phyloP scores from a whole-genome alignment of 2,888 invertebrate genomes.

The Acronicta aceris region DNA sequence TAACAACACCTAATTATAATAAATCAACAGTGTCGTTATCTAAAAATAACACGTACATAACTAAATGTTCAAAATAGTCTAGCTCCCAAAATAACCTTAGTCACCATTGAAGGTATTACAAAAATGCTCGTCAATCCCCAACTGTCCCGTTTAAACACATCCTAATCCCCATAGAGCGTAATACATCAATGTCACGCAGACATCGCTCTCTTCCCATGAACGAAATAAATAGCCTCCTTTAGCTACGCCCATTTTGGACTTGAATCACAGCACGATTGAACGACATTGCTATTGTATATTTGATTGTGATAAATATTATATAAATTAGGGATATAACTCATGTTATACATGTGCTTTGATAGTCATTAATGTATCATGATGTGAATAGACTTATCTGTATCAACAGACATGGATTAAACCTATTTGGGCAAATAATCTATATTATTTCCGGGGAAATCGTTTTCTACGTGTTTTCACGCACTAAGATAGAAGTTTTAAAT shows the following conservation, averaged over 20 bases:
- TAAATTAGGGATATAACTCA: constrained; percentile 54
- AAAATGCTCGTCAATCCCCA: constrained; percentile 41
- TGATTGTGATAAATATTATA: constrained; percentile 54
- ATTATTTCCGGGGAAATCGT: no score
- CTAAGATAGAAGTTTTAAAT: no score
- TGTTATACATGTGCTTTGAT: constrained; percentile 21
- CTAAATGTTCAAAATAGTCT: constrained; percentile 2
- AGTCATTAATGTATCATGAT: no score
- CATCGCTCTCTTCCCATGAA: constrained; percentile 66
- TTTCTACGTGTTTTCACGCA: no score
- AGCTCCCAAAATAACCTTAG: constrained; percentile 18
- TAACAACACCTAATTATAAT: constrained; percentile 22
- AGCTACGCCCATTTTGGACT: constrained; percentile 65
- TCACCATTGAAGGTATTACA: constrained; percentile 24
- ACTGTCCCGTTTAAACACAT: constrained; percentile 50
- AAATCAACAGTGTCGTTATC: constrained; percentile 5
- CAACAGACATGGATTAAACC: not conserved
- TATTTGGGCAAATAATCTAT: no score
- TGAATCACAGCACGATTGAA: constrained; percentile 42
- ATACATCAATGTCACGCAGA: constrained; percentile 75
- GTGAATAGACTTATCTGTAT: constrained; percentile 13
- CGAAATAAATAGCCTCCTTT: constrained; percentile 68
- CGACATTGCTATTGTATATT: constrained; percentile 51
- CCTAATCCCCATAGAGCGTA: constrained; percentile 59
- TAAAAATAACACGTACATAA: constrained; percentile 17